A percentile compares a stretch with the other conserved stretches of the same genome.
Evolutionary conservation across 2,797 vertebrate genomes (phyloP).

Genomic region (Carapus acus): DNA sequence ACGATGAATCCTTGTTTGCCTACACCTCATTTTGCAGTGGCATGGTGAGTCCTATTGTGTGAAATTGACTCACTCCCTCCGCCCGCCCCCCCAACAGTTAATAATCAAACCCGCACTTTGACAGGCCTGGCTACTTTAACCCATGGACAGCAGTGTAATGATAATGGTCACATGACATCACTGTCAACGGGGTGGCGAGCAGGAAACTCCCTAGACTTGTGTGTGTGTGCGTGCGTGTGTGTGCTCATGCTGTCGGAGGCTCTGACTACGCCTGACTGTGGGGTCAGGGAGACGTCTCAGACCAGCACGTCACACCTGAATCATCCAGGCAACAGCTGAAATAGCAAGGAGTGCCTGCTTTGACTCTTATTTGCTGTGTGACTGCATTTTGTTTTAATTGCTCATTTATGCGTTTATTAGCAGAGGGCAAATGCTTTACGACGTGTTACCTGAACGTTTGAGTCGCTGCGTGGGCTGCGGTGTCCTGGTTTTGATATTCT

Average conservation of each 20-base stretch:
- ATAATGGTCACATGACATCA: constrained; percentile 46
- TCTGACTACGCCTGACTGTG: constrained; percentile 48
- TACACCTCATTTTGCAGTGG: not conserved
- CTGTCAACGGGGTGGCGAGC: constrained; percentile 39
- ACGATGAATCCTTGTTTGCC: constrained; percentile 3
- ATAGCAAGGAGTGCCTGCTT: constrained; percentile 7
- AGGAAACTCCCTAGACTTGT: constrained; percentile 64
- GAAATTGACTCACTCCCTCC: constrained; percentile 32
- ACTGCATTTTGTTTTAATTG: not conserved
- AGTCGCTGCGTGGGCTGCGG: not conserved
- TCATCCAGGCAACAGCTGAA: constrained; percentile 37
- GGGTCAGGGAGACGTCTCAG: constrained; percentile 31
- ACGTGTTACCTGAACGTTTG: not conserved
- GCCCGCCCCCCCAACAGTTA: constrained; percentile 46
- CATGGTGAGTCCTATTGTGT: constrained; percentile 3
- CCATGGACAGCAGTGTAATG: constrained; percentile 25
- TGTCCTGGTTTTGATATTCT: not conserved
- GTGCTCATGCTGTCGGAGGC: constrained; percentile 38
- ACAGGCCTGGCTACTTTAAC: constrained; percentile 22
- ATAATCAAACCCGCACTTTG: constrained; percentile 50
- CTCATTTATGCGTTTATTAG: not conserved
- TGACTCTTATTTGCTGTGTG: not conserved
- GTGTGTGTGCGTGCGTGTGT: constrained; percentile 29
- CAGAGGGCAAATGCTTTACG: not conserved
- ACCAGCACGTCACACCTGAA: constrained; percentile 52